Evolutionary conservation across 2,888 invertebrate genomes (phyloP), one percentile per base, ranked within the genome.

Genomic region (Sepioteuthis lessoniana): DNA sequence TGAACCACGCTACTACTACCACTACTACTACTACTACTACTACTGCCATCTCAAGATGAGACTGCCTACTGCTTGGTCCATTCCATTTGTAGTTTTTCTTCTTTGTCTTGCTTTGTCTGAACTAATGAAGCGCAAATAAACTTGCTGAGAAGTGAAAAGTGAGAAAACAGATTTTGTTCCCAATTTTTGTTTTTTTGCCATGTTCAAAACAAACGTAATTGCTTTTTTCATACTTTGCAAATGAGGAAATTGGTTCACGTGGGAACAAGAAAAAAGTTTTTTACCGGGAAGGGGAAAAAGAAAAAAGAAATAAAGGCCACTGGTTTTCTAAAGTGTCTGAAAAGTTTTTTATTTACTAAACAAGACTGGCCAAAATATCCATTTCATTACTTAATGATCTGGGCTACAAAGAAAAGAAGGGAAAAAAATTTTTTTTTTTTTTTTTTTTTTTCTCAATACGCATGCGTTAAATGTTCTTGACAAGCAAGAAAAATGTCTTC

Each of bases 1-100:
- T 76, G n/a, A 76, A 76, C 76, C 76, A 76, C 76, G n/a, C 76
- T 76, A 35, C 35, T 76, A n/a, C 76, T 76, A 35, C 16, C n/a
- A 35, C 76, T n/a, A n/a, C n/a, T 76, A n/a, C n/a, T 60, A 31
- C 31, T 31, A 7, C 31, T 76, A n/a, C 76, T 76, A 76, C 76
- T 76, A 35, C n/a, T 76, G 35, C 76, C 76, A 76, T 35, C 76
- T n/a, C 76, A 76, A 76, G n/a, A 76, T 16, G n/a, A 76, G 76
- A 76, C 76, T 76, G 76, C 76, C 76, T 76, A 76, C 35, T 35
- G 76, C 76, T 76, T 76, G 76, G 76, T n/a, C 76, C n/a, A n/a
- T 76, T n/a, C n/a, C 31, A 31, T 76, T 76, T 35, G n/a, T 76
- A 76, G 16, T n/a, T 35, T n/a, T 35, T 16, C 42, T 42, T 76